phyloP scores from a whole-genome alignment of 2,113 vertebrate genomes.

The Athene noctua region DNA sequence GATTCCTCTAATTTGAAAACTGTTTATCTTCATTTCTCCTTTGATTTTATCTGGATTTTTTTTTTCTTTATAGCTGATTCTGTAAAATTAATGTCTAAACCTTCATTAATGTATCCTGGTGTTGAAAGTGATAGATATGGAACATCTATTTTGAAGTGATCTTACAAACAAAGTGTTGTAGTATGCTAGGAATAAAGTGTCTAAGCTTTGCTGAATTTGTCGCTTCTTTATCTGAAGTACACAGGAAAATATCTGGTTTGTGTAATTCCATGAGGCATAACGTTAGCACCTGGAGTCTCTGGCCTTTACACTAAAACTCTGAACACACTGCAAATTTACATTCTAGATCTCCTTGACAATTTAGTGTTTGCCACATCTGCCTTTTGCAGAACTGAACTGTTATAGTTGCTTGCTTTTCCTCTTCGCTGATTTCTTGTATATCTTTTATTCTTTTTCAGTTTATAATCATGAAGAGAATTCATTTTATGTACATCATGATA shows the following conservation, averaged over 20 bases:
- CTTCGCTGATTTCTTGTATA: not conserved
- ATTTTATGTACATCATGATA: slow-evolving; percentile 93
- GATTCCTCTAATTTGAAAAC: not conserved
- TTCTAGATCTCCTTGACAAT: not conserved
- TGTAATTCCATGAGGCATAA: not conserved
- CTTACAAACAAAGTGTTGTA: not conserved
- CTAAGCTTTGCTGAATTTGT: not conserved
- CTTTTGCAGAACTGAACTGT: not conserved
- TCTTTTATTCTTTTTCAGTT: slow-evolving; percentile 74
- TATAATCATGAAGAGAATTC: slow-evolving; percentile 94
- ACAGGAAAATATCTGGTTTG: not conserved
- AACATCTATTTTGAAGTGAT: not conserved
- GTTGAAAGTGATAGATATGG: not conserved
- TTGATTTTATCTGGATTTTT: not conserved
- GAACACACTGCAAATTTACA: not conserved
- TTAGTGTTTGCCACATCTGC: not conserved
- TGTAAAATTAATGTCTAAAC: not conserved
- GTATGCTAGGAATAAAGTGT: not conserved
- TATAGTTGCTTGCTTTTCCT: not conserved
- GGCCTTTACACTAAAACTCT: not conserved
- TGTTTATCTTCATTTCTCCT: not conserved
- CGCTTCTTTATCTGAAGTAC: not conserved
- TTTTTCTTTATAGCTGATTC: not conserved
- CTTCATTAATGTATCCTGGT: not conserved
- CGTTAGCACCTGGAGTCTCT: not conserved